Evolutionary conservation across 2,888 invertebrate genomes (phyloP).

Genomic region (Eudasyphora cyanicolor): DNA sequence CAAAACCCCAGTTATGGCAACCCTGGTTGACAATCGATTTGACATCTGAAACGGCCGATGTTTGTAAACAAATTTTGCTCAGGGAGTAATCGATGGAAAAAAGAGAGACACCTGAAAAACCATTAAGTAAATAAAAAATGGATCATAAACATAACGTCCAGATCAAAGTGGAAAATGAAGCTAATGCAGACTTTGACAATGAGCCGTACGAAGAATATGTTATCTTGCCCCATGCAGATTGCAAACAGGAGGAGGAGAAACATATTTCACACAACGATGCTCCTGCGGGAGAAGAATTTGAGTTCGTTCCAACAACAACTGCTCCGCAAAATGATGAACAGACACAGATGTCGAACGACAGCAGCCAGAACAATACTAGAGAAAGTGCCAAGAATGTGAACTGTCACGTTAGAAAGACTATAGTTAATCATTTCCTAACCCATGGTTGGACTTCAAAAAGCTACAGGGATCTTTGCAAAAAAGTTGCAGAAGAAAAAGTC

Average conservation of each 20-base stretch:
- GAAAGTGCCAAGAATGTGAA: background rate
- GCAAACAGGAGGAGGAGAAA: background rate
- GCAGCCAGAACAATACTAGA: background rate
- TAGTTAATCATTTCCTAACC: background rate
- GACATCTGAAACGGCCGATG: too few species aligned
- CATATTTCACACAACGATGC: background rate
- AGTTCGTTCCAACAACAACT: background rate
- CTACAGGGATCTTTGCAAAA: background rate
- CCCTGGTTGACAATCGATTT: too few species aligned
- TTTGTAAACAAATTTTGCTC: too few species aligned
- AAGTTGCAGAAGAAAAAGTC: background rate
- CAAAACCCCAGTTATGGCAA: too few species aligned
- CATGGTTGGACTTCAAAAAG: background rate
- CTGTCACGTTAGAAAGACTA: background rate
- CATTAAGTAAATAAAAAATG: background rate
- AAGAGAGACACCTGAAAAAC: too few species aligned
- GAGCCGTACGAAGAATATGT: background rate
- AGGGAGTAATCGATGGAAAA: too few species aligned
- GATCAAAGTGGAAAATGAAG: conserved; percentile 9
- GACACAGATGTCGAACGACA: background rate
- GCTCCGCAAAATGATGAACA: background rate
- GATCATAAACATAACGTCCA: background rate
- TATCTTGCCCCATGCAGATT: background rate
- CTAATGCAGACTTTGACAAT: background rate
- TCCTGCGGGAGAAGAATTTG: background rate